phyloP scores from a whole-genome alignment of 2,113 vertebrate genomes.

The Sinosuthora webbiana region DNA sequence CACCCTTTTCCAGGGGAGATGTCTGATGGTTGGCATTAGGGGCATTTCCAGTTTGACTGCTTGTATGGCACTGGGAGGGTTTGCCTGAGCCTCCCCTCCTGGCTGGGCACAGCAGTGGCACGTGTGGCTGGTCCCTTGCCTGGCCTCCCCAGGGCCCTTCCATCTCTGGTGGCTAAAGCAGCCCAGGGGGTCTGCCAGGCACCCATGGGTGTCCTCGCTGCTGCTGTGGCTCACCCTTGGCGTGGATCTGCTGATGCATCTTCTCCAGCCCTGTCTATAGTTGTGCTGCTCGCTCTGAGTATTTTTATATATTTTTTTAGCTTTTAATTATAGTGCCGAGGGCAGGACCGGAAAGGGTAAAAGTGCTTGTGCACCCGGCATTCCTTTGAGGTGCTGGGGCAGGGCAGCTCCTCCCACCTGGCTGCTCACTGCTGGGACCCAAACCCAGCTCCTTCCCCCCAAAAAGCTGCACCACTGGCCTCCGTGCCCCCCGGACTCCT shows the following conservation, averaged over 20 bases:
- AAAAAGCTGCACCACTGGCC: fast-evolving
- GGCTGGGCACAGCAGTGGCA: background rate
- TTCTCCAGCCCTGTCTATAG: fast-evolving
- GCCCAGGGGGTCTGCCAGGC: background rate
- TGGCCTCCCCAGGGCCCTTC: fast-evolving
- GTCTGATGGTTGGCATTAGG: background rate
- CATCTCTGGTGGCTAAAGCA: background rate
- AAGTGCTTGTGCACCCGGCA: background rate
- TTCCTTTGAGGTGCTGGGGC: constrained; percentile 46
- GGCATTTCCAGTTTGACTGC: background rate
- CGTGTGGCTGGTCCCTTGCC: fast-evolving
- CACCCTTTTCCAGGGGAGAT: background rate
- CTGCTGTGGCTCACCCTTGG: background rate
- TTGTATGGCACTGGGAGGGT: fast-evolving
- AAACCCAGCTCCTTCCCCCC: fast-evolving
- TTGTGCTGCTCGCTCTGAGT: background rate
- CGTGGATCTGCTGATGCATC: background rate
- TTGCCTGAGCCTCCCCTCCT: background rate
- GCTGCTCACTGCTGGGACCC: fast-evolving
- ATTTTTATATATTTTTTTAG: background rate
- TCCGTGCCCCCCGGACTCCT: fast-evolving
- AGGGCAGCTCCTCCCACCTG: background rate
- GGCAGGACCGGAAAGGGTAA: background rate
- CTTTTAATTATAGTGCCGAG: constrained; percentile 18
- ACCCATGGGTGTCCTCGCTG: background rate